Conservation (phyloP, 2,888 invertebrate species). For the Microplitis manilae region DNA sequence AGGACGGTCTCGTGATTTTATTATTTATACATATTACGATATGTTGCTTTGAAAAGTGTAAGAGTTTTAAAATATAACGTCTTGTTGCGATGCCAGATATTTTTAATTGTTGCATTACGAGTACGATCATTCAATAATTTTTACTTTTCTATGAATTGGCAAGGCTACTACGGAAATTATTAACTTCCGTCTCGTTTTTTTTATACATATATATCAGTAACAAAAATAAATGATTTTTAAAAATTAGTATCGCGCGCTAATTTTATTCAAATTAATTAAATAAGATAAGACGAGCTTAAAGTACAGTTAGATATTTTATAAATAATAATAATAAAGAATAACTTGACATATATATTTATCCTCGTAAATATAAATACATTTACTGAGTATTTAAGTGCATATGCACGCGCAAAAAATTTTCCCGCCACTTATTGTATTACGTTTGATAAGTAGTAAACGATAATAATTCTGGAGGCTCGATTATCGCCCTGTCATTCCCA, state of each 20-base stretch:
- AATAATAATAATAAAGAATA: slow-evolving; percentile 12
- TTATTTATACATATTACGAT: not conserved
- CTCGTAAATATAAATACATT: not conserved
- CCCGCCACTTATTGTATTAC: not conserved
- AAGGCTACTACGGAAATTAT: not conserved
- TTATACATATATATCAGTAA: not conserved
- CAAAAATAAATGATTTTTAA: not conserved
- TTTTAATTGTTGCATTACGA: not conserved
- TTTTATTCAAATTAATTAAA: slow-evolving; percentile 23
- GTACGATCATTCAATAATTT: not conserved
- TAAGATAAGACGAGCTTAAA: slow-evolving; percentile 29
- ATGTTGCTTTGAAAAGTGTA: not conserved
- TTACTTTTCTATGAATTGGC: not conserved
- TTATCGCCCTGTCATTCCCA: slow-evolving; percentile 40
- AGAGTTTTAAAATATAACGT: not conserved
- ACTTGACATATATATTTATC: not conserved
- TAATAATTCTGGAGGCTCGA: slow-evolving; percentile 43
- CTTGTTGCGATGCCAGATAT: not conserved
- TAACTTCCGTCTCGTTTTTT: not conserved
- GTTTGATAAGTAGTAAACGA: slow-evolving; percentile 30
- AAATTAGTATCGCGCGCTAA: slow-evolving; percentile 21
- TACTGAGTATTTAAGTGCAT: not conserved
- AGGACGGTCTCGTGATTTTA: not conserved
- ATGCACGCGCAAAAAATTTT: not conserved
- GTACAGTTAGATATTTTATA: slow-evolving; percentile 22